phyloP scores from a whole-genome alignment of 2,113 vertebrate species.

The Corythornis madagascariensis region DNA sequence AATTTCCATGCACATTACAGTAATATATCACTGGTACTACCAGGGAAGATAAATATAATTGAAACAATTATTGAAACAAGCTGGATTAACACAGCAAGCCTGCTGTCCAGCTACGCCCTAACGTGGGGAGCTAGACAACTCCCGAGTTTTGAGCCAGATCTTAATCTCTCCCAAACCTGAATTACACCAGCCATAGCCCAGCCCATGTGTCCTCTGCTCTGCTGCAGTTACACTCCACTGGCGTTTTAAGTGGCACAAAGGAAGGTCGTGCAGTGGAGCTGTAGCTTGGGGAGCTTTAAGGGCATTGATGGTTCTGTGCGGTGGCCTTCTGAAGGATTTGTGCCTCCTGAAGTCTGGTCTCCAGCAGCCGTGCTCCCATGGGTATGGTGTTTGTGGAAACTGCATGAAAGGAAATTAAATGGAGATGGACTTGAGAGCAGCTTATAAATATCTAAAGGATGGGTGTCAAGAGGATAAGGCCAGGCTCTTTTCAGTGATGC shows the following conservation, averaged over 20 bases:
- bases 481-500: neutral
- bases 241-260: neutral
- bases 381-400: neutral
- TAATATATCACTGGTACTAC: neutral
- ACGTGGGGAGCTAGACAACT: neutral
- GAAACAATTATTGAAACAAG: neutral
- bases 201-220: neutral
- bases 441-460: neutral
- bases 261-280: neutral
- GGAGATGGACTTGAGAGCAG: neutral
- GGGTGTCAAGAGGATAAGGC: neutral
- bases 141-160: neutral
- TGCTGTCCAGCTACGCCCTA: constrained; percentile 31
- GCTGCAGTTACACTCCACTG: neutral
- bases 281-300: rapidly evolving
- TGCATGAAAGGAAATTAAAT: neutral
- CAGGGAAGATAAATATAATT: neutral
- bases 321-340: neutral
- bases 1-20: constrained; percentile 39
- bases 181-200: neutral
- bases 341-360: neutral
- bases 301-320: neutral
- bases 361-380: neutral
- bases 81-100: neutral
- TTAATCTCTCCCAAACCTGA: neutral